Base-by-base conservation (phyloP, 2,888 invertebrate species). In the Linhomoeus sp. region DNA sequence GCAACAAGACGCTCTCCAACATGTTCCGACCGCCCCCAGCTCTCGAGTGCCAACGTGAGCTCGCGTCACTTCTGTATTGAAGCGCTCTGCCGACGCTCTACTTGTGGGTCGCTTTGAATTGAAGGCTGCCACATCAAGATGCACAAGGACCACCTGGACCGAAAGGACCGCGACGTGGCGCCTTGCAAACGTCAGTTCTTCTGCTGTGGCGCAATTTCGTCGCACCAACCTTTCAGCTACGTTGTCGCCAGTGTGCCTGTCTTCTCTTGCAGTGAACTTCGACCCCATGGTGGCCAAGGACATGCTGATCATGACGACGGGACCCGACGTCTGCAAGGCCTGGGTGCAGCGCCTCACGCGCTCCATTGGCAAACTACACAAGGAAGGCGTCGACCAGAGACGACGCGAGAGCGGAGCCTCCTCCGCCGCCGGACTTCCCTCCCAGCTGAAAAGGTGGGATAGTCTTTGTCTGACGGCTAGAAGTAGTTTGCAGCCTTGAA, bases 11-110 rank as follows among this genome's bases (percentile, higher is more conserved):
- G 60, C 75, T 94, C 58, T 94, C 88, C 85, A 55, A 51, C 25
- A 81, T 94, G 79, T 82, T 97, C 70, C 80, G 88, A 63, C 94
- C 94, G 56, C 92, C 94, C 53, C 84, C 86, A 56, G 94, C 94
- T 51, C 76, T 88, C 62, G 94, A 94, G 73, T 97, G 97, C 70
- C 77, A 85, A 74, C 77, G 92, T 85, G 59, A 60, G 69, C 62
- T 17, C 42, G 43, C 33, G n/a, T n/a, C n/a, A n/a, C n/a, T n/a
- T n/a, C n/a, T n/a, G n/a, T n/a, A n/a, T n/a, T n/a, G n/a, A n/a
- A n/a, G n/a, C n/a, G n/a, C n/a, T n/a, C n/a, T n/a, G n/a, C n/a
- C n/a, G n/a, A n/a, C n/a, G n/a, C n/a, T n/a, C n/a, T n/a, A n/a
- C n/a, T n/a, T n/a, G n/a, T n/a, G n/a, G n/a, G n/a, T n/a, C n/a